A percentile compares a stretch with the other conserved stretches of the same genome.
Evolutionary conservation across 2,888 invertebrate species (phyloP).

Genomic region (Geotrupes spiniger): DNA sequence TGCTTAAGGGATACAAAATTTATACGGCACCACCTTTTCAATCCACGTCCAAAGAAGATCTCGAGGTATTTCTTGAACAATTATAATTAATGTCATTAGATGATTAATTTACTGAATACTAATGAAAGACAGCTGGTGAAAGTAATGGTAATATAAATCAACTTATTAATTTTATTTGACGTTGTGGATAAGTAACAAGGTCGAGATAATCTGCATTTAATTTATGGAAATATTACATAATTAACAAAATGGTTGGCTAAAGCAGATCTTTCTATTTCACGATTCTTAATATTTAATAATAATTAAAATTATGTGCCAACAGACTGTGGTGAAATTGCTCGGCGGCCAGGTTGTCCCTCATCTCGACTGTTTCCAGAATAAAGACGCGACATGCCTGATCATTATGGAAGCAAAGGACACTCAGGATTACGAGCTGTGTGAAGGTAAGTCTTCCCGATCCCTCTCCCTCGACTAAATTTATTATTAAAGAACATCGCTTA

Average conservation of each 20-base stretch:
- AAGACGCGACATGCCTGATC: slow-evolving; percentile 38
- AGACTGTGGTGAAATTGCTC: slow-evolving; percentile 36
- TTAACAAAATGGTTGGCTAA: too few species aligned
- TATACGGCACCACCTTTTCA: slow-evolving; percentile 54
- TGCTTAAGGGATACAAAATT: slow-evolving; percentile 55
- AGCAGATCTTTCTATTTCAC: too few species aligned
- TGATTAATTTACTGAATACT: too few species aligned
- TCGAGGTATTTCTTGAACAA: too few species aligned
- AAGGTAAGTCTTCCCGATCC: slow-evolving; percentile 39
- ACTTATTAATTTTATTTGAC: too few species aligned
- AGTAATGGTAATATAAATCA: too few species aligned
- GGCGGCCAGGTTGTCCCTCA: slow-evolving; percentile 37
- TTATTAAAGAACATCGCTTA: background rate
- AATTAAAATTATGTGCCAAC: background rate
- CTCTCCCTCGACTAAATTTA: background rate
- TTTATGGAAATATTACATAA: too few species aligned
- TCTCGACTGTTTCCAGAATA: slow-evolving; percentile 30
- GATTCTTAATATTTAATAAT: background rate
- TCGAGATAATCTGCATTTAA: too few species aligned
- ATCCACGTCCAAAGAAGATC: slow-evolving; percentile 35
- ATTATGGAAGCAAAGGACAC: slow-evolving; percentile 40
- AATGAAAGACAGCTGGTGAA: too few species aligned
- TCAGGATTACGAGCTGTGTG: slow-evolving; percentile 40
- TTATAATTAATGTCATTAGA: too few species aligned
- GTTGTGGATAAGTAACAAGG: too few species aligned